Evolutionary conservation across 2,797 vertebrate species (phyloP).

Genomic region (Spinibarbus caldwelli): DNA sequence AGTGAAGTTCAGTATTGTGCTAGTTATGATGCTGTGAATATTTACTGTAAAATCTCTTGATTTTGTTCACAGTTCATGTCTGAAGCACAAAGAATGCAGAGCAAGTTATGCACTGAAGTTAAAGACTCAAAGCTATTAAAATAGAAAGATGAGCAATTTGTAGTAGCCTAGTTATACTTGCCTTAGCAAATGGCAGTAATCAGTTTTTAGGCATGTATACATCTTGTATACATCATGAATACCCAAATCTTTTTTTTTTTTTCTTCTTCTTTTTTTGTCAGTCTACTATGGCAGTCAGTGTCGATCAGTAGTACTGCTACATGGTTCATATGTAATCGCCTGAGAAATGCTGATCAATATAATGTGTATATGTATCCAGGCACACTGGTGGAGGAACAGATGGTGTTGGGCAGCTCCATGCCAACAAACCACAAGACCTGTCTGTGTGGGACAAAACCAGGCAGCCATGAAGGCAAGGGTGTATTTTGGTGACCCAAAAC

Average conservation of each 20-base stretch:
- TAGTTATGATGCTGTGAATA: not conserved
- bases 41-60: not conserved
- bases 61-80: not conserved
- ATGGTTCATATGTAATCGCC: not conserved
- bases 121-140: not conserved
- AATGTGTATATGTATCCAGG: slow-evolving; percentile 17
- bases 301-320: not conserved
- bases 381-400: slow-evolving; percentile 64
- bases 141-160: not conserved
- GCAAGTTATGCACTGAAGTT: not conserved
- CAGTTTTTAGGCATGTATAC: not conserved
- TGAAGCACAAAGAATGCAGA: not conserved
- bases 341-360: not conserved
- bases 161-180: not conserved
- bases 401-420: slow-evolving; percentile 62
- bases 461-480: slow-evolving; percentile 23
- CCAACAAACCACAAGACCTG: slow-evolving; percentile 52
- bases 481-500: not conserved
- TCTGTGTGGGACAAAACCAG: slow-evolving; percentile 63
- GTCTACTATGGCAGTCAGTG: not conserved
- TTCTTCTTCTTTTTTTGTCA: not conserved
- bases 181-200: not conserved
- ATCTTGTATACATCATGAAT: no score
- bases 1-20: not conserved
- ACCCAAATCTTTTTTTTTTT: no score